These are phyloP conservation scores for Bombycilla garrulus DNA, from an alignment of 2,113 vertebrate genomes.

Conservation along the genomic window DNA sequence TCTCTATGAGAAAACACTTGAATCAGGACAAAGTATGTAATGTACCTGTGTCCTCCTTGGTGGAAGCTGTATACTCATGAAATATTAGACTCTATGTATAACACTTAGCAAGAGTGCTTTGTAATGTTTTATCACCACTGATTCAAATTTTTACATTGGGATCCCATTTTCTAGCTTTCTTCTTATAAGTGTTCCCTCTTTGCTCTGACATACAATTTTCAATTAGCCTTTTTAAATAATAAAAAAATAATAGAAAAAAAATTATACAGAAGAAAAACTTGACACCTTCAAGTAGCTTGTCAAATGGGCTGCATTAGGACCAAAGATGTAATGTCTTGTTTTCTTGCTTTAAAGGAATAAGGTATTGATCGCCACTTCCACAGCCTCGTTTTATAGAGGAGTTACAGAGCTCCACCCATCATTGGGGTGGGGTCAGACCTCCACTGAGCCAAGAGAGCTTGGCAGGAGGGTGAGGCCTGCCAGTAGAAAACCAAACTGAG, in stretches of 20 bases:
- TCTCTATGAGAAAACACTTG: slow-evolving; percentile 27
- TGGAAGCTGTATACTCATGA: not conserved
- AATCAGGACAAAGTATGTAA: not conserved
- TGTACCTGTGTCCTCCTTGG: not conserved
- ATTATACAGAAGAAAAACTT: not conserved
- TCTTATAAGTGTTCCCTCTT: not conserved
- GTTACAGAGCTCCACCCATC: not conserved
- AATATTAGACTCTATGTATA: not conserved
- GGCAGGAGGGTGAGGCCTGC: not conserved
- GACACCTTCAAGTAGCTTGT: slow-evolving; percentile 17
- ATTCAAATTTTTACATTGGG: slow-evolving; percentile 24
- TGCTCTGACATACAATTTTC: slow-evolving; percentile 16
- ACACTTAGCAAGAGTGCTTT: not conserved
- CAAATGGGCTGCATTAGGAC: slow-evolving; percentile 50
- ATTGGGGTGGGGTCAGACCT: not conserved
- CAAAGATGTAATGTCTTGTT: slow-evolving; percentile 35
- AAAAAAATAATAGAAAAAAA: not conserved
- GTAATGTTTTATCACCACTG: slow-evolving; percentile 23
- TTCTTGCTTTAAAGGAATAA: slow-evolving; percentile 43
- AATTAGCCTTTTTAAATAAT: slow-evolving; percentile 29
- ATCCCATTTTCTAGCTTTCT: slow-evolving; percentile 53
- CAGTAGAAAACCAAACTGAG: not conserved
- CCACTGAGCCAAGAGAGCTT: not conserved
- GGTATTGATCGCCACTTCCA: not conserved
- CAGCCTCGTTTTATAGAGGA: not conserved